Evolutionary conservation across 2,113 vertebrate genomes (phyloP).

Genomic region (Danio rerio): GRCz12tu NC_133196.1:14633501-14634000

Average conservation of each 20-base stretch:
- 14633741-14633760: conserved; percentile 3
- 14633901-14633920: conserved; percentile 77
- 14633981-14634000: too few species aligned
- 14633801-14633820: not conserved
- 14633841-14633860: conserved; percentile 6
- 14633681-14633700: not conserved
- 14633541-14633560: conserved; percentile 83
- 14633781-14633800: conserved; percentile 14
- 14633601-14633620: not conserved
- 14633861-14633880: conserved; percentile 70
- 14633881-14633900: conserved; percentile 80
- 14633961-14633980: conserved; percentile 71
- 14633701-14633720: conserved; percentile 17
- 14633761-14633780: conserved; percentile 18
- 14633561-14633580: conserved; percentile 72
- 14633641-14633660: not conserved
- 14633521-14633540: conserved; percentile 84
- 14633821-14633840: not conserved
- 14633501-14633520: conserved; percentile 81
- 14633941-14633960: conserved; percentile 82
- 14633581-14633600: conserved; percentile 9
- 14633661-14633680: conserved; percentile 37
- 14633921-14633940: conserved; percentile 79
- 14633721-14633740: conserved; percentile 18
- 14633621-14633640: conserved; percentile 16